Conservation (phyloP, 2,888 invertebrate species). For the Trichogramma evanescens region DNA sequence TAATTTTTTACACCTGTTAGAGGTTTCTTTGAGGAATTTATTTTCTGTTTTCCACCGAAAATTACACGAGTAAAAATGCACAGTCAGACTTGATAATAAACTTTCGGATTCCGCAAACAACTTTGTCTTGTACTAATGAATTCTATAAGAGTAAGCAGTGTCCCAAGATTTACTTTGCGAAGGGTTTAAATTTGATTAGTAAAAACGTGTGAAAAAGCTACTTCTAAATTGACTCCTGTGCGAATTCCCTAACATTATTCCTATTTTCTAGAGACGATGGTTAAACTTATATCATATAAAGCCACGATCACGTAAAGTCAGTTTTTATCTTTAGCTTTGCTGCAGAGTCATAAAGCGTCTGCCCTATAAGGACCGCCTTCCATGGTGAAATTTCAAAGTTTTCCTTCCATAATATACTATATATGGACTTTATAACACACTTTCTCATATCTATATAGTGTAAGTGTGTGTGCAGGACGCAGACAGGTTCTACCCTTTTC, state of each 20-base stretch:
- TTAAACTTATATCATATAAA: slow-evolving; percentile 14
- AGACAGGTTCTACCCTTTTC: slow-evolving; percentile 7
- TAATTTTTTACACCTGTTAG: no score
- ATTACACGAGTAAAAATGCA: no score
- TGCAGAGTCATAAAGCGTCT: slow-evolving; percentile 9
- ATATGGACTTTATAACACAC: no score
- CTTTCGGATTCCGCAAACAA: no score
- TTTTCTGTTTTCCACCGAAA: no score
- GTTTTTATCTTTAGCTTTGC: slow-evolving; percentile 12
- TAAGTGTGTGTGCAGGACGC: neutral
- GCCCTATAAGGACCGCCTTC: neutral
- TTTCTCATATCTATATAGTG: no score
- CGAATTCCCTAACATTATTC: neutral
- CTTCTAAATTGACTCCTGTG: neutral
- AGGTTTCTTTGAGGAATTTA: no score
- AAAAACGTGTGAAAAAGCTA: neutral
- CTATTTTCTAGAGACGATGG: slow-evolving; percentile 3
- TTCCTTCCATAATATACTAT: neutral
- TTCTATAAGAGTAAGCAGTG: no score
- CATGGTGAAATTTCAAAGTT: slow-evolving; percentile 11
- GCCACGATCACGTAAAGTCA: slow-evolving; percentile 16
- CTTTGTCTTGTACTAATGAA: no score
- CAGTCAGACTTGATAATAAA: no score
- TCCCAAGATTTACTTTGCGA: neutral
- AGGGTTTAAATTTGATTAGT: neutral